Percentiles rank a stretch among this genome's conserved stretches.
phyloP scores from a whole-genome alignment of 2,888 invertebrate species.

The Antitype chi region DNA sequence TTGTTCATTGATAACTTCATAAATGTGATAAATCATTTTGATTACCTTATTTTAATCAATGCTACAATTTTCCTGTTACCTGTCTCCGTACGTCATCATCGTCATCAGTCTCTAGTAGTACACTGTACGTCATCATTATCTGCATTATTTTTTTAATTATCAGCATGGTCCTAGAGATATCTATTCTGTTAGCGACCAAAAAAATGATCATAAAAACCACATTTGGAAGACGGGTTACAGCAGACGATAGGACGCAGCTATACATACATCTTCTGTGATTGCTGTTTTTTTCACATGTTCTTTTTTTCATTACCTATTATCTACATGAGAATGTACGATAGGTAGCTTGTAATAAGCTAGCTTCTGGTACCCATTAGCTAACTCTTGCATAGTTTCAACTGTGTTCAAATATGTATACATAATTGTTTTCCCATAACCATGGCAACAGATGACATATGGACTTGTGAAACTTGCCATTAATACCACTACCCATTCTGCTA shows the following conservation, averaged over 20 bases:
- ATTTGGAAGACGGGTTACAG: neutral
- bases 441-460: neutral
- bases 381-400: neutral
- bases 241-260: neutral
- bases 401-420: neutral
- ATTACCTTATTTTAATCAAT: constrained; percentile 12
- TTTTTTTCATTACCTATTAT: neutral
- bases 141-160: neutral
- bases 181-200: neutral
- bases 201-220: neutral
- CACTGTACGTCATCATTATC: neutral
- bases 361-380: neutral
- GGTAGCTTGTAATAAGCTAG: too few relatives aligned
- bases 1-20: constrained; percentile 7
- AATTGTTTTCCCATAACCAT: neutral
- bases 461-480: neutral
- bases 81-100: neutral
- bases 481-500: neutral
- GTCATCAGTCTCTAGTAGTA: neutral
- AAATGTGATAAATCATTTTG: neutral
- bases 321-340: neutral
- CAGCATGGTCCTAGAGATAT: neutral
- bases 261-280: neutral
- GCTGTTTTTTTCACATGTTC: neutral
- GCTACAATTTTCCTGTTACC: constrained; percentile 20